Evolutionary conservation across 2,888 invertebrate species (phyloP).

Genomic region (Tubulanus polymorphus): DNA sequence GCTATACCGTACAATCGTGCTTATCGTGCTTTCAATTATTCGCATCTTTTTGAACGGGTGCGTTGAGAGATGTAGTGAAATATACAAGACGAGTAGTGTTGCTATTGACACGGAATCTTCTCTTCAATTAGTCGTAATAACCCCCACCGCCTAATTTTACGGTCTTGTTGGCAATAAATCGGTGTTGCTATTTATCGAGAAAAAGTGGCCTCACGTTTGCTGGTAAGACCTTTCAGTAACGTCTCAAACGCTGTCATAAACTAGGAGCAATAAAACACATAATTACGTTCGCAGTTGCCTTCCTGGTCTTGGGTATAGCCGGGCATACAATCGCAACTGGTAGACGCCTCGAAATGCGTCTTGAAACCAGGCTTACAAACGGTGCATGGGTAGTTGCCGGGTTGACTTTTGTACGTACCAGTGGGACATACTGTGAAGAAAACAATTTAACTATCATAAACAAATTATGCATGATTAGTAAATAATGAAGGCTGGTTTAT

Average conservation of each 20-base stretch:
- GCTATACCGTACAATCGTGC: no score
- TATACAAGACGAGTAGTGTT: no score
- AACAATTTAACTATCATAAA: not conserved
- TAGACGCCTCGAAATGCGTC: not conserved
- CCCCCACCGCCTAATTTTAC: no score
- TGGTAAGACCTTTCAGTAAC: no score
- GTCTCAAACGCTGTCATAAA: not conserved
- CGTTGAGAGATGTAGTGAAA: no score
- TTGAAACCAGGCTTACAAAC: not conserved
- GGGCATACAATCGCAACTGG: not conserved
- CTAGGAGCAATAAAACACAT: not conserved
- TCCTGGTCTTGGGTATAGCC: not conserved
- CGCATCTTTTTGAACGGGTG: no score
- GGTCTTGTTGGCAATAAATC: not conserved
- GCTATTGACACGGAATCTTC: no score
- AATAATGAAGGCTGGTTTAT: no score
- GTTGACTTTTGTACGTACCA: not conserved
- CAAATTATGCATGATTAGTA: not conserved
- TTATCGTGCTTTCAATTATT: no score
- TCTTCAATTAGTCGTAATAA: no score
- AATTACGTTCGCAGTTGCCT: not conserved
- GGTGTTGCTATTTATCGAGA: not conserved
- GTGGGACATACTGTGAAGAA: not conserved
- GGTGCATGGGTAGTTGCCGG: not conserved
- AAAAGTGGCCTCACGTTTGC: not conserved